Conservation (phyloP, 2,797 vertebrate genomes). For the Diplodus sargus region DNA sequence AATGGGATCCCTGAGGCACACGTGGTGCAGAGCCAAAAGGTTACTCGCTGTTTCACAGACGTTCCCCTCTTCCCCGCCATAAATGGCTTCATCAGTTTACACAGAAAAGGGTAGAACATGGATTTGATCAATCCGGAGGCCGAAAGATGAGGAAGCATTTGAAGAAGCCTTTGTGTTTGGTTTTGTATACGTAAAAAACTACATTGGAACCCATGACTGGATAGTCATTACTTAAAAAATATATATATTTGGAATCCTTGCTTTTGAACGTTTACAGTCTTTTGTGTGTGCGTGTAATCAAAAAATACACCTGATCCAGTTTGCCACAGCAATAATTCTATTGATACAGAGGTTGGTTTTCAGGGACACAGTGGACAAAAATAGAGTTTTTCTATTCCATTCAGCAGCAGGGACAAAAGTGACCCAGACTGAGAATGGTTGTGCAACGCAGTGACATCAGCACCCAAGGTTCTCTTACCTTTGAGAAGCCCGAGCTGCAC, state of each 20-base stretch:
- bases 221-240: not conserved
- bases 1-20: constrained; percentile 82
- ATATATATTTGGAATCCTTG: not conserved
- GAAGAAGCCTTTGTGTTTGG: not conserved
- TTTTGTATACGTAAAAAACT: not conserved
- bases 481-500: constrained; percentile 86
- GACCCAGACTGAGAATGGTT: constrained; percentile 2
- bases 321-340: not conserved
- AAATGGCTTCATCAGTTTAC: not conserved
- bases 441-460: not conserved
- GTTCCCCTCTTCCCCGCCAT: not conserved
- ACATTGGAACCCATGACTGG: not conserved
- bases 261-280: not conserved
- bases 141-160: not conserved
- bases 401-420: not conserved
- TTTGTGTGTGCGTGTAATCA: too few species aligned
- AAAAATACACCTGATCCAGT: not conserved
- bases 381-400: not conserved
- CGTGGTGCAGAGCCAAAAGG: constrained; percentile 7
- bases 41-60: not conserved
- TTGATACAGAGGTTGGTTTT: constrained; percentile 5
- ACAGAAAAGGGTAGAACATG: not conserved
- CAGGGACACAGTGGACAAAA: not conserved
- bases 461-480: constrained; percentile 72
- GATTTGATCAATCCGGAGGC: not conserved